Percentiles rank a stretch among this genome's conserved stretches.
Conservation (phyloP, 2,888 invertebrate species). For the Stratiomys singularior region DNA sequence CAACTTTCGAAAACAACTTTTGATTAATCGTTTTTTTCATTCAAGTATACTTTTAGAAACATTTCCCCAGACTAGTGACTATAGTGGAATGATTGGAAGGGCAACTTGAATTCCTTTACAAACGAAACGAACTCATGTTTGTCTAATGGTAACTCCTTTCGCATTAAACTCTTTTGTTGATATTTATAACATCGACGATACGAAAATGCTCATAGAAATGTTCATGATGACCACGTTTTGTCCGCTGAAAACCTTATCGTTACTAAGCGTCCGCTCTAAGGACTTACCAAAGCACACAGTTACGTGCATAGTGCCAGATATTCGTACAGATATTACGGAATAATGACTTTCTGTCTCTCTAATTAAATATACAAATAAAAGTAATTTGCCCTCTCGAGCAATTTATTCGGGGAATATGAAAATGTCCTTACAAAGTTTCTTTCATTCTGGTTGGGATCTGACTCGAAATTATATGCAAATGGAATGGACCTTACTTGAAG, state of each 20-base stretch:
- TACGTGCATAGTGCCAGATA: not conserved
- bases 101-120: no score
- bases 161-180: constrained; percentile 4
- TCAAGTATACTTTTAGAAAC: no score
- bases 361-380: constrained; percentile 51
- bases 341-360: constrained; percentile 48
- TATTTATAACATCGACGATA: constrained; percentile 21
- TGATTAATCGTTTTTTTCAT: no score
- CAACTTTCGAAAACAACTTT: no score
- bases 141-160: not conserved
- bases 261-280: not conserved
- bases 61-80: no score
- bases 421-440: constrained; percentile 46
- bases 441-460: constrained; percentile 10
- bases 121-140: not conserved
- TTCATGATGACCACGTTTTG: not conserved
- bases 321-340: constrained; percentile 45
- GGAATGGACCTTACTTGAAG: not conserved
- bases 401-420: constrained; percentile 50
- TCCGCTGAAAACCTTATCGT: constrained; percentile 6
- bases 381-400: constrained; percentile 51
- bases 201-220: not conserved
- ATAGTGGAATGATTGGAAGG: no score
- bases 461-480: constrained; percentile 37
- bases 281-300: not conserved